Percentiles rank a stretch among this genome's conserved stretches.
phyloP scores from a whole-genome alignment of 2,797 vertebrate species.

The Cuculus canorus region DNA sequence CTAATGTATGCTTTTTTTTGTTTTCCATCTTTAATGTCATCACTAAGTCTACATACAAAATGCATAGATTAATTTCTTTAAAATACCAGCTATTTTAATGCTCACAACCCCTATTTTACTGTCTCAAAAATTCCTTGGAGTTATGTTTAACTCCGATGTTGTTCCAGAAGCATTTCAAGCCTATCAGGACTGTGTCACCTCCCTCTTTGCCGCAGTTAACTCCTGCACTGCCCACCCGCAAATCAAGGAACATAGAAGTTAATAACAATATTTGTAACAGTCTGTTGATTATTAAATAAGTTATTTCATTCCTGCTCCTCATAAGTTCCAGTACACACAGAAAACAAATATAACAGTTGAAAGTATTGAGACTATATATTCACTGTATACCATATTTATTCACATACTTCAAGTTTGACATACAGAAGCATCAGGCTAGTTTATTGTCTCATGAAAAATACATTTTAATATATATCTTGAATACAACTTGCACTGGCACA shows the following conservation, averaged over 20 bases:
- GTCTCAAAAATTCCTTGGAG: background rate
- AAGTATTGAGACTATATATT: background rate
- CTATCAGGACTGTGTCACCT: background rate
- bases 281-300: background rate
- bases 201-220: background rate
- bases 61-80: background rate
- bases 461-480: background rate
- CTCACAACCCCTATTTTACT: background rate
- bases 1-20: background rate
- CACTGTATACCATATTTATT: background rate
- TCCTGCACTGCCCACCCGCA: background rate
- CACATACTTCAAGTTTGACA: background rate
- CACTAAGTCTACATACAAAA: background rate
- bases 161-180: background rate
- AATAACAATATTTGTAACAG: background rate
- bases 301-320: background rate
- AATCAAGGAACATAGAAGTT: background rate
- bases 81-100: background rate
- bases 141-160: background rate
- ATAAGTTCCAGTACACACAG: background rate
- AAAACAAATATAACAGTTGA: background rate
- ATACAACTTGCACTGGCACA: background rate
- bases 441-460: constrained; percentile 29
- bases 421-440: background rate
- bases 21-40: background rate